Evolutionary conservation across 2,797 vertebrate species (phyloP).

Genomic region (Lepus oiostolus): DNA sequence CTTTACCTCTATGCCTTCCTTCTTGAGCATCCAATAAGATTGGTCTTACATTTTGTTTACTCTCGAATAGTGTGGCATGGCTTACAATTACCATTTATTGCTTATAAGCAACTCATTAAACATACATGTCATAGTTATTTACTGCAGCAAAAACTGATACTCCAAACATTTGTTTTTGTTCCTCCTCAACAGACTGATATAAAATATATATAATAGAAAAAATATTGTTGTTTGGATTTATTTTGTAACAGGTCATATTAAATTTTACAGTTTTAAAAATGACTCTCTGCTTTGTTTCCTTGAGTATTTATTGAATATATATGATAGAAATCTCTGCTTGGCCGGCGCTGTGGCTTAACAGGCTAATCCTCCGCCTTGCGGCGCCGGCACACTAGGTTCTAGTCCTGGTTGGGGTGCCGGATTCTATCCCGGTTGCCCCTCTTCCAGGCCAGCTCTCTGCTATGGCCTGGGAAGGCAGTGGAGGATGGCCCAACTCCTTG

Average conservation of each 20-base stretch:
- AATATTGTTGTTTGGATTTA: background rate
- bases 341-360: too few species aligned
- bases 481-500: too few species aligned
- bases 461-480: too few species aligned
- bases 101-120: constrained; percentile 55
- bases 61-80: background rate
- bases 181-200: background rate
- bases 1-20: background rate
- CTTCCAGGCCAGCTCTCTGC: too few species aligned
- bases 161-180: background rate
- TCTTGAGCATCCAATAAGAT: background rate
- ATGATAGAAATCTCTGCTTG: background rate
- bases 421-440: too few species aligned
- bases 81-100: background rate
- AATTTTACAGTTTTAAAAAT: constrained; percentile 17
- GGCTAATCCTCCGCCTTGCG: too few species aligned
- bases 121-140: background rate
- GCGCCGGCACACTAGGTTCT: too few species aligned
- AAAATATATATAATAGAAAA: constrained; percentile 10
- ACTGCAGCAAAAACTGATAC: background rate
- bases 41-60: background rate
- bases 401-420: too few species aligned
- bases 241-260: constrained; percentile 12
- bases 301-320: background rate
- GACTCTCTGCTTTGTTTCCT: background rate